These are phyloP conservation scores for Oceanodroma tethys DNA, from an alignment of 2,113 vertebrate species.

Conservation along the genomic window DNA sequence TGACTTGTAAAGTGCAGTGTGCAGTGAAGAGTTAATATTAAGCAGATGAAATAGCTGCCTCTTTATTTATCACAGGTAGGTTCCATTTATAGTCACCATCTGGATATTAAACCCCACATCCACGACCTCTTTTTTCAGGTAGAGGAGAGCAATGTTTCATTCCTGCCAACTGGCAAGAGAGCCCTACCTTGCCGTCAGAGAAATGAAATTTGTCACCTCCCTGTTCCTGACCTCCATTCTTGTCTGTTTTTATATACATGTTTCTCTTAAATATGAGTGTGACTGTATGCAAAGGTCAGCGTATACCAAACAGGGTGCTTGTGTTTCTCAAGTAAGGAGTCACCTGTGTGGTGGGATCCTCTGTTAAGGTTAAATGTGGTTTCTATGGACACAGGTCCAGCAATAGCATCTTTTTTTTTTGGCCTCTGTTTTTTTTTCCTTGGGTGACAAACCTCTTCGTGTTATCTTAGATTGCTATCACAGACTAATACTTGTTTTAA, in stretches of 20 bases:
- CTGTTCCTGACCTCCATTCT: conserved; percentile 35
- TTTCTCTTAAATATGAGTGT: neutral
- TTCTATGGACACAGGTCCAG: conserved; percentile 18
- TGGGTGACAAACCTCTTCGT: conserved; percentile 18
- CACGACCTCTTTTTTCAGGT: neutral
- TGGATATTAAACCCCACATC: neutral
- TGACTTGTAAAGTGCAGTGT: neutral
- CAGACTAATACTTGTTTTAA: conserved; percentile 16
- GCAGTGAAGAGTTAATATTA: neutral
- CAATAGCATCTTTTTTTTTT: neutral
- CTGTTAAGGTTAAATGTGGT: neutral
- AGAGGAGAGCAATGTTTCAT: conserved; percentile 8
- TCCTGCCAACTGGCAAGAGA: conserved; percentile 9
- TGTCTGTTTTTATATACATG: neutral
- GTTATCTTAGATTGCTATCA: conserved; percentile 43
- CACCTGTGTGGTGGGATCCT: neutral
- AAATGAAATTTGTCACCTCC: conserved; percentile 46
- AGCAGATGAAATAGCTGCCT: neutral
- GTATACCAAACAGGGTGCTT: neutral
- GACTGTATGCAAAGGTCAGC: neutral
- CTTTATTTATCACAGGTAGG: neutral
- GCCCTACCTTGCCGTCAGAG: conserved; percentile 17
- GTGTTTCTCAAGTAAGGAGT: neutral
- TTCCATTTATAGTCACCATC: neutral
- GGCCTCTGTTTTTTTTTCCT: neutral